Evolutionary conservation across 2,888 invertebrate genomes (phyloP), one percentile per base, ranked within the genome.

Genomic region (Lymantria dispar): DNA sequence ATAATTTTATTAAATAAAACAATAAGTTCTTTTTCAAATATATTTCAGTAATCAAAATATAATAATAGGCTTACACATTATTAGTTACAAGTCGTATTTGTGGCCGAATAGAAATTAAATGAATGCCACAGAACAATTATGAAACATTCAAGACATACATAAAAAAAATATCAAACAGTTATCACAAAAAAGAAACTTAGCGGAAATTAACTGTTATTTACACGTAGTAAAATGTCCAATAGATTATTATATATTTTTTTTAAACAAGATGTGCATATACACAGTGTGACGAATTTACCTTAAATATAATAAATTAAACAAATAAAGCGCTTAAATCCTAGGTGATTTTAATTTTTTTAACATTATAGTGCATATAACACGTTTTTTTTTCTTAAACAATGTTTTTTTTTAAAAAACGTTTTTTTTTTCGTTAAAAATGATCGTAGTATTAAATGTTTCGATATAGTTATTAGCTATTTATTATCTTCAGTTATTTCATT

Each of bases 41-140:
- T 90, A 91, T 91, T 90, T 91, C 90, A 87, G 91, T 91, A 90
- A 88, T 90, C 91, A 91, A 91, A 91, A 91, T 91, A 91, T 91
- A 91, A 90, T 90, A 88, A 87, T 90, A 89, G 90, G 90, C 90
- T 91, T 91, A 91, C 79, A 87, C 73, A 68, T 85, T 88, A 89
- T 76, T 89, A 91, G 90, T 90, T 89, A 91, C 85, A 88, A 83
- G 83, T 88, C 85, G 89, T 90, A 88, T 86, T 70, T 78, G 64
- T 78, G 82, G 85, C 86, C 69, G 75, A 78, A 79, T 71, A 68
- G 74, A 59, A 58, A 56, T 46, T 51, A 66, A 68, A 54, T 52
- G 48, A 54, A 58, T 42, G 50, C 64, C 67, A 63, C 67, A 64
- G 64, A 72, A 70, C 61, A 65, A 64, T 54, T 47, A 52, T 60